Percentiles rank a stretch among this genome's conserved stretches.
phyloP scores from a whole-genome alignment of 2,888 invertebrate species.

The Habrosyne pyritoides region DNA sequence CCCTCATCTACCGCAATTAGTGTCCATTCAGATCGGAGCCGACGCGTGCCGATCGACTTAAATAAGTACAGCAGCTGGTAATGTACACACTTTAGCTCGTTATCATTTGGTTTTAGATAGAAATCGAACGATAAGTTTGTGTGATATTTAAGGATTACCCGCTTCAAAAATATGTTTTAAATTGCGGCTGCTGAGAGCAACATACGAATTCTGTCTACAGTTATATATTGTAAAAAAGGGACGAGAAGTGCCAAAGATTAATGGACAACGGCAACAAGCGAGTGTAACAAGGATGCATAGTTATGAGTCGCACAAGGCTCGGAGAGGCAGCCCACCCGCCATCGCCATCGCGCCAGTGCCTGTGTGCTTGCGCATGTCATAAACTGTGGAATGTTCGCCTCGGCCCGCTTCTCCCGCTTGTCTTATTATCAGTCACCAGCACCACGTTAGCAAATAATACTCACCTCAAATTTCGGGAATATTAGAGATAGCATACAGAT shows the following conservation, averaged over 20 bases:
- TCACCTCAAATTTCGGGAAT: conserved; percentile 32
- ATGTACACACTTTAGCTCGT: conserved; percentile 33
- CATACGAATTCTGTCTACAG: conserved; percentile 11
- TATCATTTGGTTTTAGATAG: conserved; percentile 20
- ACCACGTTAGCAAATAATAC: conserved; percentile 52
- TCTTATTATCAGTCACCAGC: conserved; percentile 54
- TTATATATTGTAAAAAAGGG: conserved; percentile 23
- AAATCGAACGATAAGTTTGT: background rate
- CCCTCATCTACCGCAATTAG: conserved; percentile 67
- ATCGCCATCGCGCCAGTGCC: conserved; percentile 28
- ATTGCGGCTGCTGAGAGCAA: background rate
- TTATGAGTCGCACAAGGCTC: conserved; percentile 10
- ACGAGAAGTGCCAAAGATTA: conserved; percentile 29
- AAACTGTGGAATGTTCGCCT: conserved; percentile 61
- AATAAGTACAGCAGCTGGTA: conserved; percentile 50
- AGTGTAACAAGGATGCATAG: conserved; percentile 45
- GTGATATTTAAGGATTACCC: background rate
- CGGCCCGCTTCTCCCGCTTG: conserved; percentile 35
- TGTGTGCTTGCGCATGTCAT: conserved; percentile 51
- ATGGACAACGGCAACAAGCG: conserved; percentile 36
- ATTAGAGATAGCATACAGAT: conserved; percentile 19
- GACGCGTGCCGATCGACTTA: conserved; percentile 64
- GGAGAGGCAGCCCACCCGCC: conserved; percentile 11
- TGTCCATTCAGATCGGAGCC: conserved; percentile 61
- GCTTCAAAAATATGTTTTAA: background rate